Base-by-base conservation (phyloP, 1,140 invertebrate species). In the Xylocopa sonorina region DNA sequence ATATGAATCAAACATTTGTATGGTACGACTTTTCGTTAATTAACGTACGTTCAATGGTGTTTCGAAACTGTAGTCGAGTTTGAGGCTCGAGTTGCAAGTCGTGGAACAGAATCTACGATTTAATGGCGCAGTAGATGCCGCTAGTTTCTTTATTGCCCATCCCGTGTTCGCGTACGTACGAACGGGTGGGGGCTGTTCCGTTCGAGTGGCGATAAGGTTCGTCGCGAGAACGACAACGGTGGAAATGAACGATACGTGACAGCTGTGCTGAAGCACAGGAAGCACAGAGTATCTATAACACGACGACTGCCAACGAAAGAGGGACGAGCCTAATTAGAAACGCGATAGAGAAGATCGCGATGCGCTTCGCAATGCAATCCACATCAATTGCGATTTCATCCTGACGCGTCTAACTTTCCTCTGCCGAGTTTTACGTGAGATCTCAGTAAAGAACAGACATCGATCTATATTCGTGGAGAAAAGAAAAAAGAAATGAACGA, bases 241-340 rank as follows among this genome's bases (percentile, higher is more conserved):
- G 55, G 57, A 60, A 71, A 60, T 71, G 51, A 60, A 34, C 16
- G 32, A 60, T 41, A 48, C 66, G 66, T 46, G 64, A 34, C 67
- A 78, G 75, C 75, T 78, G 75, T 78, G 75, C 66, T 69, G 43
- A 78, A 78, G 55, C 75, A 78, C 75, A 50, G 66, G 46, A 78
- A 78, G 75, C 75, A 78, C 53, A 60, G 64, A 53, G 66, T 77
- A 66, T 77, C 66, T 53, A 43, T 69, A 55, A 71, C 53, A 38
- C 50, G 71, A 62, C 46, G 64, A 78, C 71, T 60, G 38, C 43
- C 75, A 78, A 60, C 18, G 66, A 69, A 24, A 57, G 18, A 76
- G 21, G 55, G 9, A 55, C 41, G 55, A 58, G 38, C 46, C 51
- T 53, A 51, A 1, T 53, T 32, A 71, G 53, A 71, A 50, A 18